Percentiles rank a stretch among this genome's conserved stretches.
phyloP scores from a whole-genome alignment of 2,888 invertebrate species.

The Oegoconia quadripuncta region DNA sequence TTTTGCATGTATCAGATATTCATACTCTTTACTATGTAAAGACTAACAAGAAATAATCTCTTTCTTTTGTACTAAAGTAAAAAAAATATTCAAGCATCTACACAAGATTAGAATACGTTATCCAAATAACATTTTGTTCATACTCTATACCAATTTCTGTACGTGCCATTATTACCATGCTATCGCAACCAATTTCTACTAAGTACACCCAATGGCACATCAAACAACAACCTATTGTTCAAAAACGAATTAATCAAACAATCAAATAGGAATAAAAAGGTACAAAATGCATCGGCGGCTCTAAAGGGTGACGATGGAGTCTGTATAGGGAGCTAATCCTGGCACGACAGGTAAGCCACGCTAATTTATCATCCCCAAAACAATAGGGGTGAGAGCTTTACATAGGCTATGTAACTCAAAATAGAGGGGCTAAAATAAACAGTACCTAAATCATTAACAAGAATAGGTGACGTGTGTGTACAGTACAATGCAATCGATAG shows the following conservation, averaged over 20 bases:
- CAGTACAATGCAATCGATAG: too few species aligned
- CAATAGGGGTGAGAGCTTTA: conserved; percentile 57
- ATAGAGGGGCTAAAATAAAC: conserved; percentile 55
- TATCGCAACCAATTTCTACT: too few species aligned
- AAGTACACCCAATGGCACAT: too few species aligned
- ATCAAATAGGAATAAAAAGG: conserved; percentile 66
- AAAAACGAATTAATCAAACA: conserved; percentile 63
- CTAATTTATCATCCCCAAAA: conserved; percentile 75
- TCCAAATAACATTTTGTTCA: too few species aligned
- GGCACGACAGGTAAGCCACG: conserved; percentile 68
- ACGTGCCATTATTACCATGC: too few species aligned
- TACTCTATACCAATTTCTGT: too few species aligned
- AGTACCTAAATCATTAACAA: conserved; percentile 36
- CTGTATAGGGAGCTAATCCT: conserved; percentile 61
- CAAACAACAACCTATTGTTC: conserved; percentile 11
- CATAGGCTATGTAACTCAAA: conserved; percentile 40
- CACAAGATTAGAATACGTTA: too few species aligned
- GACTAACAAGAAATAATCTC: too few species aligned
- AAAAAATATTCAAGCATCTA: too few species aligned
- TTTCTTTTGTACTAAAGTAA: too few species aligned
- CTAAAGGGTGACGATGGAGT: conserved; percentile 56
- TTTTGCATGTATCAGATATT: too few species aligned
- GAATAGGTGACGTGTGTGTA: background rate
- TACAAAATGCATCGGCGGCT: conserved; percentile 39
- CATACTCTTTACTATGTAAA: too few species aligned